Base-by-base conservation (phyloP, 2,888 invertebrate genomes). In the Cosmia pyralina region DNA sequence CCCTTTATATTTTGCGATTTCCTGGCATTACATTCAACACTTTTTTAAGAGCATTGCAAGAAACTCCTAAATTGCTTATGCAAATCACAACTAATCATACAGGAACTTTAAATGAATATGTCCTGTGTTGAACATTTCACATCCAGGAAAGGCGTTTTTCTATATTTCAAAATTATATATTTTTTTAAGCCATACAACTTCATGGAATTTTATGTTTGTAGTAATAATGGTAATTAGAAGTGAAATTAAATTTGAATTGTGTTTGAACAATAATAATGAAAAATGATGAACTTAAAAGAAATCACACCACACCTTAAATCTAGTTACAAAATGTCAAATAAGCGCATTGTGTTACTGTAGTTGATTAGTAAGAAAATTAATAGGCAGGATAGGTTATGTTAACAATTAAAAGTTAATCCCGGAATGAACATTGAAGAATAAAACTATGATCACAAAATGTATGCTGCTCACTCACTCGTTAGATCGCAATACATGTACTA, bases 261-360 rank as follows among this genome's bases (percentile, higher is more conserved):
- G n/a, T 68, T 58, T 38, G 62, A 69, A 69, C n/a, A 73, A 62
- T 65, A 73, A 60, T 72, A 79, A 75, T 70, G 69, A 77, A 38
- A 84, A 72, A 83, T 60, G 63, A 85, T 81, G 80, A 80, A 79
- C 69, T 81, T 79, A 88, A 82, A 90, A 91, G 89, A 90, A 91
- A 92, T 93, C 94, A 96, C 94, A 95, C 94, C 95, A 96, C 95
- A 95, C 95, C 96, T 95, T 95, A 95, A 89, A 87, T 87, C 94
- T 95, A 96, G 88, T 91, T 93, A 95, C 92, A 94, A 91, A 90
- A 92, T 90, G 90, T 90, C 87, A 90, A 89, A 88, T 88, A 92
- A 91, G 88, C 88, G 89, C 85, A 87, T 87, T 81, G 88, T 88
- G 87, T 87, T 86, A 74, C 55, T 57, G 65, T 79, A 60, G 63